Evolutionary conservation across 2,113 vertebrate genomes (phyloP).

Genomic region (Opisthocomus hoazin): DNA sequence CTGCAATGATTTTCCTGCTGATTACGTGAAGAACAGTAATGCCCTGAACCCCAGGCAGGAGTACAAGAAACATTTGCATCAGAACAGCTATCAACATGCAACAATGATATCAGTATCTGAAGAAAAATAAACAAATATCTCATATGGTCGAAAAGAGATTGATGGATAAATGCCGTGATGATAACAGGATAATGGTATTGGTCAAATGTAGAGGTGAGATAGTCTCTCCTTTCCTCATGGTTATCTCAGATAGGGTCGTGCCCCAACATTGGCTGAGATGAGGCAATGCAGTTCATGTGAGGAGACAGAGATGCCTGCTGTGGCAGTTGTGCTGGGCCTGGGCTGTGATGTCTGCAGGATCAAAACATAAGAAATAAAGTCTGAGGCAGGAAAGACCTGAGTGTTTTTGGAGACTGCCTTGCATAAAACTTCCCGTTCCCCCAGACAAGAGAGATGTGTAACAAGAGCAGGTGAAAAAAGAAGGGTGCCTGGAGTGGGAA

Average conservation of each 20-base stretch:
- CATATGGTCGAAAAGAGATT: neutral
- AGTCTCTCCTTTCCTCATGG: neutral
- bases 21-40: neutral
- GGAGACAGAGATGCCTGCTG: neutral
- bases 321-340: neutral
- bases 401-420: neutral
- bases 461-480: neutral
- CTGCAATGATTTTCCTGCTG: neutral
- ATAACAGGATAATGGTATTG: neutral
- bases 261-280: neutral
- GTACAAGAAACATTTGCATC: neutral
- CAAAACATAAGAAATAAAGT: neutral
- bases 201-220: neutral
- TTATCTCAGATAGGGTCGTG: neutral
- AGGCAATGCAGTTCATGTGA: neutral
- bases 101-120: neutral
- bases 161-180: neutral
- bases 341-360: neutral
- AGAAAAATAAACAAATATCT: neutral
- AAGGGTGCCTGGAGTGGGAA: neutral
- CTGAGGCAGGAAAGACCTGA: neutral
- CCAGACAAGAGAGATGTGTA: neutral
- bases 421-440: neutral
- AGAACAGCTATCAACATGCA: neutral
- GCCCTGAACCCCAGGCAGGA: neutral